Conservation (phyloP, 2,113 vertebrate species). For the Acrocephalus arundinaceus region DNA sequence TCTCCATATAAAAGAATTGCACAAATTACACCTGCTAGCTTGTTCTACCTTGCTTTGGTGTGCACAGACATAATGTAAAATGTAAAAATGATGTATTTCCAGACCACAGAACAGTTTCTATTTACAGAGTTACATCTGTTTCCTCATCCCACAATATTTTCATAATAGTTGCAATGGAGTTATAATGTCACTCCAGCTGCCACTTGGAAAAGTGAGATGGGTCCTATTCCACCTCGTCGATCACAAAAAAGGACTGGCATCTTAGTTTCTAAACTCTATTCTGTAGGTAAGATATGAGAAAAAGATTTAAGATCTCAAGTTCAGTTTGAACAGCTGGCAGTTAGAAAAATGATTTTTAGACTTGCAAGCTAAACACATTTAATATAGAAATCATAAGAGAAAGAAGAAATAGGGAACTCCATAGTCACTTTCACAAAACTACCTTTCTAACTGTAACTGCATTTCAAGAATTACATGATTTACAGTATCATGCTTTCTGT, state of each 20-base stretch:
- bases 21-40: not conserved
- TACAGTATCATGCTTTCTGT: not conserved
- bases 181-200: not conserved
- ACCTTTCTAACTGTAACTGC: not conserved
- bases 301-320: not conserved
- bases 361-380: not conserved
- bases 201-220: not conserved
- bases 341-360: not conserved
- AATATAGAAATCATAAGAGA: not conserved
- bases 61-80: not conserved
- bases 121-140: not conserved
- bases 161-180: not conserved
- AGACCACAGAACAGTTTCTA: not conserved
- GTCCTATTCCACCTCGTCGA: not conserved
- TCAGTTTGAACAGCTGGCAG: not conserved
- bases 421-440: not conserved
- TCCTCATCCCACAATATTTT: not conserved
- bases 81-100: not conserved
- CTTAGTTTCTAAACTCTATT: slow-evolving; percentile 11
- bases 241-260: not conserved
- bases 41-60: not conserved
- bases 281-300: not conserved
- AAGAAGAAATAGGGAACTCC: not conserved
- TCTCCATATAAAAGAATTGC: not conserved
- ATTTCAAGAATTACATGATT: not conserved